Evolutionary conservation across 2,888 invertebrate species (phyloP), one percentile per base, ranked within the genome.

Genomic region (Neoascia interrupta): DNA sequence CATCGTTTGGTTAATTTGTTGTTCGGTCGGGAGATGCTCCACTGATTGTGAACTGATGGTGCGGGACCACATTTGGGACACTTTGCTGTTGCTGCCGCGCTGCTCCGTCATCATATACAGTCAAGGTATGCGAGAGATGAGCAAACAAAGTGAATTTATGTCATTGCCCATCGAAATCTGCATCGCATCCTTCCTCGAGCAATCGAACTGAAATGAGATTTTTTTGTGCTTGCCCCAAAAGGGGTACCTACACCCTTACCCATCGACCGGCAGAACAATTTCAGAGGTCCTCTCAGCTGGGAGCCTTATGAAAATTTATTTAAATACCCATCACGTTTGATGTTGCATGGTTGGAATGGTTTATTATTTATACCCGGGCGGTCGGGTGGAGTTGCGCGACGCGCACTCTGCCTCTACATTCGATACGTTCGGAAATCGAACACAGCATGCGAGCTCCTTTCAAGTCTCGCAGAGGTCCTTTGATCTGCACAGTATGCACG

Each of bases 261-360:
- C n/a, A n/a, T n/a, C n/a, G n/a, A n/a, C n/a, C n/a, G n/a, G n/a
- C n/a, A n/a, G n/a, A n/a, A n/a, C n/a, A n/a, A n/a, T n/a, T n/a
- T n/a, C n/a, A n/a, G n/a, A n/a, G n/a, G n/a, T n/a, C 28, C 58
- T 60, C 79, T 66, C 79, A 73, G 79, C 79, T 79, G 79, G 79
- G 49, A 79, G 79, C 66, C 79, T 79, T 79, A 73, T 73, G 79
- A 73, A 79, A 79, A 79, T 79, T 79, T 79, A 79, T 79, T 79
- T 79, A 72, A 79, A 79, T 79, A 79, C 79, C 79, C 72, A 72
- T 79, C 72, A 72, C 79, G 72, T 79, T 79, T 79, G 79, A 79
- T 79, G 79, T 73, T 79, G 66, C 66, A 72, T 68, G 72, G 68
- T 79, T 79, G 66, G 79, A 68, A 72, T 79, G 79, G 79, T 79